Base-by-base conservation (phyloP, 2,113 vertebrate genomes). In the Myanophis thanlyinensis region DNA sequence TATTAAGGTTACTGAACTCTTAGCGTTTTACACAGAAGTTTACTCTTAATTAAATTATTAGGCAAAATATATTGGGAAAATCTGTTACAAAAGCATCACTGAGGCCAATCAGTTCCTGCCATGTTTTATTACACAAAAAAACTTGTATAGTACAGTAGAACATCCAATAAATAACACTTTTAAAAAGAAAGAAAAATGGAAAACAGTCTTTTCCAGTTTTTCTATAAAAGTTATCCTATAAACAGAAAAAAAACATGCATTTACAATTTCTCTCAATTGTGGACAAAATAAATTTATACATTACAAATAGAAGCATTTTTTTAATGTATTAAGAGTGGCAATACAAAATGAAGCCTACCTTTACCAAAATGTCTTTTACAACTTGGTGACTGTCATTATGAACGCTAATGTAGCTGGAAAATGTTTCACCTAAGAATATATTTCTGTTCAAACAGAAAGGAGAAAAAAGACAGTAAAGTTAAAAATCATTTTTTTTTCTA, bases 371-470 rank as follows among this genome's bases (percentile, higher is more conserved):
- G 92, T 99, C 99, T 96, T 99, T 99, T 73, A 99, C 99, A 59
- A 98, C 96, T 96, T 99, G 99, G 95, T 18, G 98, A 96, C 99
- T 99, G 97, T 99, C 99, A 93, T 99, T 99, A 96, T 99, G 99
- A 90, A 99, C 99, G 1, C 99, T 99, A 94, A 99, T 99, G 91
- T 99, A 99, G 97, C 99, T 99, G 96, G 99, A 99, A 98, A 99
- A 99, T 0, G 99, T 99, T 96, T 99, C 99, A 12, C 99, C 99
- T 18, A 99, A 97, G 97, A 99, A 99, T 96, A 99, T 99, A 94
- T 99, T 99, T 92, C 99, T 99, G 96, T 95, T 95, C 22, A 46
- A 49, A 95, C 91, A 94, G 49, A 46, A 54, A n/a, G 67, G 51
- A 1, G 46, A 5, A 10, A 40, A n/a, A 56, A 88, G 51, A 44